Evolutionary conservation across 2,888 invertebrate species (phyloP).

Genomic region (Sarcophaga variegata): DNA sequence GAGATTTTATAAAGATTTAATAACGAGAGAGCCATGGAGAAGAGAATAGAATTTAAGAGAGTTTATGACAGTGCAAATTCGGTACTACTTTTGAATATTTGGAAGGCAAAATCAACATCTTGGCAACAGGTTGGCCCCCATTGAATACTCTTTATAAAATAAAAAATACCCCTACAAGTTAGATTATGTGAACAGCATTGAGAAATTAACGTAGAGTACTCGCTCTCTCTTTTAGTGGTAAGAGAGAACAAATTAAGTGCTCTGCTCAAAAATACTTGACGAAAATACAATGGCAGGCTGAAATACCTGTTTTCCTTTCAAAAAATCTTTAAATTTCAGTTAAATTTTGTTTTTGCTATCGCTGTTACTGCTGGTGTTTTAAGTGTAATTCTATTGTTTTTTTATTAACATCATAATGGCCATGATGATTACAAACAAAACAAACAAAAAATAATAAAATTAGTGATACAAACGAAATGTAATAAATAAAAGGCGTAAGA

Average conservation of each 20-base stretch:
- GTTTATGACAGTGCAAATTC: not conserved
- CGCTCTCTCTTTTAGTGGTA: no score
- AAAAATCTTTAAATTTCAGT: slow-evolving; percentile 57
- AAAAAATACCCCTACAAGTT: no score
- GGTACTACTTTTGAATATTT: not conserved
- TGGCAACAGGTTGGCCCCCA: slow-evolving; percentile 51
- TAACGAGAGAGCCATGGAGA: not conserved
- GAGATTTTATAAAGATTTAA: not conserved
- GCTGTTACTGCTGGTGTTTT: not conserved
- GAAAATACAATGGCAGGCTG: not conserved
- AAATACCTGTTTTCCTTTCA: slow-evolving; percentile 68
- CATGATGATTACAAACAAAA: slow-evolving; percentile 44
- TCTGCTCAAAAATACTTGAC: not conserved
- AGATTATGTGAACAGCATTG: no score
- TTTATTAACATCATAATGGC: slow-evolving; percentile 47
- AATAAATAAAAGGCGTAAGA: slow-evolving; percentile 15
- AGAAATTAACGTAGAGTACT: no score
- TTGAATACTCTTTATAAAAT: not conserved
- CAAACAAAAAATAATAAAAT: slow-evolving; percentile 25
- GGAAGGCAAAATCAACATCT: not conserved
- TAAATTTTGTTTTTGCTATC: slow-evolving; percentile 15
- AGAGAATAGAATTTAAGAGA: not conserved
- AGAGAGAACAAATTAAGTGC: no score
- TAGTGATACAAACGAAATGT: slow-evolving; percentile 3
- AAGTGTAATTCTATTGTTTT: slow-evolving; percentile 27